Evolutionary conservation across 2,113 vertebrate genomes (phyloP), one percentile per base, ranked within the genome.

Genomic region (Onychostoma macrolepis): DNA sequence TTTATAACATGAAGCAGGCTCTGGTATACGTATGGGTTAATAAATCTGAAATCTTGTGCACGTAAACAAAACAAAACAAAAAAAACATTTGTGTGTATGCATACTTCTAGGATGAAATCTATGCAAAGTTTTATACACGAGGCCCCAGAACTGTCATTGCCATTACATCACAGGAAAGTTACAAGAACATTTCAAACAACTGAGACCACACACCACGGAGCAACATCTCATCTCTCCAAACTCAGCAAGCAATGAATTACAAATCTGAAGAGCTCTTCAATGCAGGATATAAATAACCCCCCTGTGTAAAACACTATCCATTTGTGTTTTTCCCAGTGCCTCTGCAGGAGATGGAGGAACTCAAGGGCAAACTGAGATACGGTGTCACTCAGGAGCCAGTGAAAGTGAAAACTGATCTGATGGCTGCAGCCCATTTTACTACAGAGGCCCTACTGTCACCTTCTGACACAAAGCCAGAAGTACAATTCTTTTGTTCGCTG

Each of bases 151-250:
- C 36, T 43, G 33, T 26, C 56, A 48, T 21, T 82, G 53, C 10
- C 38, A 19, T 69, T 72, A 83, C 26, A 84, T 74, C 48, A 56
- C 4, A 13, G 33, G 19, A 30, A 50, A 50, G 21, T 26, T 24
- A 56, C 67, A 74, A 56, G 45, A 84, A 84, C 45, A 71, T 50
- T 79, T 79, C 26, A 58, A 80, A 80, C 56, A 61, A 30, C 45
- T 1, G 43, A 74, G 82, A 74, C 82, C 82, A 84, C 82, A 84
- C 82, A 84, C 65, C 19, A 56, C 30, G 8, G 21, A 80, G 53
- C 78, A 36, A 41, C 24, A 71, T 83, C 63, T 83, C 65, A 71
- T 72, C 48, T 10, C 48, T 28, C 82, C 48, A 58, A 83, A 30
- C 65, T 36, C 80, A 9, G 80, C 41, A 83, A 71, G 61, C 43